These are phyloP conservation scores for Rhynchomys soricoides DNA, from an alignment of 2,113 vertebrate genomes.

Conservation along the genomic window DNA sequence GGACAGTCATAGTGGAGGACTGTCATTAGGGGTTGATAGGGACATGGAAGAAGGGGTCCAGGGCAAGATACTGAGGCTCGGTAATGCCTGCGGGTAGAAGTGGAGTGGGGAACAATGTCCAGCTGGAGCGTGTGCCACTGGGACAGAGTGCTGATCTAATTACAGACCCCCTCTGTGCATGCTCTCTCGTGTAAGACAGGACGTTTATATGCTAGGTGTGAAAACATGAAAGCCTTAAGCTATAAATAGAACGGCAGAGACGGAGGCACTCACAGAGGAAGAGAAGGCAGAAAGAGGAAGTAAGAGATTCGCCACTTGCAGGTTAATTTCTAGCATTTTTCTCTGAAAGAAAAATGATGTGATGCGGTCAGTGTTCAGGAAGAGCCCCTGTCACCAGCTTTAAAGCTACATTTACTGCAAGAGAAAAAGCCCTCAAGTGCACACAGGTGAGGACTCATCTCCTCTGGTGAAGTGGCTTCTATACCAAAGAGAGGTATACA, in stretches of 20 bases:
- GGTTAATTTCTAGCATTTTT: slow-evolving; percentile 72
- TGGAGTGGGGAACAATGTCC: neutral
- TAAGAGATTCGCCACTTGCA: slow-evolving; percentile 46
- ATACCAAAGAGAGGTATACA: neutral
- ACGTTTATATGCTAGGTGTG: slow-evolving; percentile 43
- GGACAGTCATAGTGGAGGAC: accelerated
- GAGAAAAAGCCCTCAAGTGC: slow-evolving; percentile 57
- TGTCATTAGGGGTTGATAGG: neutral
- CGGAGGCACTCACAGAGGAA: neutral
- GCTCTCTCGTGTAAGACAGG: slow-evolving; percentile 6
- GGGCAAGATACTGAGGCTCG: neutral
- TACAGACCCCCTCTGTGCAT: neutral
- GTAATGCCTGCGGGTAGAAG: neutral
- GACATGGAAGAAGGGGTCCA: neutral
- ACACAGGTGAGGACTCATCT: slow-evolving; percentile 57
- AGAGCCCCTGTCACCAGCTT: slow-evolving; percentile 63
- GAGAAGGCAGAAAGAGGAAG: neutral
- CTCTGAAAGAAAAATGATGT: slow-evolving; percentile 74
- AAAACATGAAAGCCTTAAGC: slow-evolving; percentile 50
- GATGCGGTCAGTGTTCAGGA: slow-evolving; percentile 59
- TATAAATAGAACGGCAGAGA: slow-evolving; percentile 63
- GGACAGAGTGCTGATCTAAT: slow-evolving; percentile 48
- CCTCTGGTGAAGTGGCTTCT: neutral
- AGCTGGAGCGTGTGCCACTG: neutral
- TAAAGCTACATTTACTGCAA: slow-evolving; percentile 70